Evolutionary conservation across 2,113 vertebrate species (phyloP), one percentile per base, ranked within the genome.

Genomic region (Chloropsis hardwickii): DNA sequence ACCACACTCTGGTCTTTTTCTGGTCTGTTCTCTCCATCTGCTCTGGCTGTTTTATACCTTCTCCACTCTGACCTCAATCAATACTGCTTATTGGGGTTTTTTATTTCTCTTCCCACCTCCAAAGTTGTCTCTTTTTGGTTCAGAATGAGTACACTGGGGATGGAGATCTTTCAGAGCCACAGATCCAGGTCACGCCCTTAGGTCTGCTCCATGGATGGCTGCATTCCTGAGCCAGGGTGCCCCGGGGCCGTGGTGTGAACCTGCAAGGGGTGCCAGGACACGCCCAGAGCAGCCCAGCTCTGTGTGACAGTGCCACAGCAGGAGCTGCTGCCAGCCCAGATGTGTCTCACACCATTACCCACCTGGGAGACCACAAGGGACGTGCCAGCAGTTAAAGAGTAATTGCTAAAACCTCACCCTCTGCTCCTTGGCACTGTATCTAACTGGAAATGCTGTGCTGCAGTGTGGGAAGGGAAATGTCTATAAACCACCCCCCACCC

Each of bases 361-460:
- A 6, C 61, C 8, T 0, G 0, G 29, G 31, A 44, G 6, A 35
- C 33, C 56, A 25, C 2, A 0, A 27, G 54, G 56, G 19, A 29
- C n/a, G 15, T 0, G 1, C 27, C 91, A 91, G 71, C 45, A 67
- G n/a, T 15, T 25, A 6, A 21, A 40, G 16, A 23, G 16, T 13
- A 7, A 72, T 13, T 47, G 53, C 85, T n/a, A 9, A 29, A 90
- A 7, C 60, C 48, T 23, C 37, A 90, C 6, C 60, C 48, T 23
- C 37, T 9, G 39, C 84, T 73, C 60, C 33, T 21, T 51, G 37
- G 65, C 35, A 2, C 27, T 1, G 2, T 2, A 28, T 44, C 62
- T 62, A 28, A 84, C 64, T 44, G 78, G 51, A 65, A 90, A 84
- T 1, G 20, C 48, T 5, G 5, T 17, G 9, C 11, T 33, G 0